A percentile compares a stretch with the other conserved stretches of the same genome.
These are phyloP conservation scores for Beris morrisii DNA, from an alignment of 2,888 invertebrate species.

Conservation along the genomic window DNA sequence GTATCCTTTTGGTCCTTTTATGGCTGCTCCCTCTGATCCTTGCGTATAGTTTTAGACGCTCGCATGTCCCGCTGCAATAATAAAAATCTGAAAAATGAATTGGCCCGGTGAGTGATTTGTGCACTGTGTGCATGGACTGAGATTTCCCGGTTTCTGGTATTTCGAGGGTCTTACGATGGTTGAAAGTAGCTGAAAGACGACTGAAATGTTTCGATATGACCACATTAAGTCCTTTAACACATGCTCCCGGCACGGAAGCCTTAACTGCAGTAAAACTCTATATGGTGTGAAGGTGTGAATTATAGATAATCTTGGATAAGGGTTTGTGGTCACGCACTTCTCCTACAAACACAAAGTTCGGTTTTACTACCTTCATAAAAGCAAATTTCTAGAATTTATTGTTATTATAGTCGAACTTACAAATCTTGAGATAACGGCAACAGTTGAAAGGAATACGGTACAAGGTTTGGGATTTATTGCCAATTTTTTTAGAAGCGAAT, in stretches of 20 bases:
- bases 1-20: not conserved
- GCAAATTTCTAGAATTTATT: too few relatives aligned
- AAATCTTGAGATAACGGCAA: too few relatives aligned
- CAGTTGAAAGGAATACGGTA: too few relatives aligned
- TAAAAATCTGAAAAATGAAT: conserved; percentile 20
- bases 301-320: conserved; percentile 24
- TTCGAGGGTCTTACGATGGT: not conserved
- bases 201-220: not conserved
- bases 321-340: conserved; percentile 27
- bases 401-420: too few relatives aligned
- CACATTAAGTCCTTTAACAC: conserved; percentile 20
- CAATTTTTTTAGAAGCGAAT: too few relatives aligned
- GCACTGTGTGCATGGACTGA: conserved; percentile 4
- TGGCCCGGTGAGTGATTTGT: conserved; percentile 23
- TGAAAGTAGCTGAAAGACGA: not conserved
- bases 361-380: not conserved
- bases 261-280: conserved; percentile 12
- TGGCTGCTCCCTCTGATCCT: not conserved
- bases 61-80: conserved; percentile 27
- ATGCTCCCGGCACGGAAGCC: conserved; percentile 9
- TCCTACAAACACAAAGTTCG: not conserved
- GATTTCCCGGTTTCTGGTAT: conserved; percentile 4
- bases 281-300: conserved; percentile 22
- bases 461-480: too few relatives aligned
- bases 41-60: not conserved